Percentiles rank a stretch among this genome's conserved stretches.
Evolutionary conservation across 2,797 vertebrate genomes (phyloP).

Genomic region (Apogon talboti): DNA sequence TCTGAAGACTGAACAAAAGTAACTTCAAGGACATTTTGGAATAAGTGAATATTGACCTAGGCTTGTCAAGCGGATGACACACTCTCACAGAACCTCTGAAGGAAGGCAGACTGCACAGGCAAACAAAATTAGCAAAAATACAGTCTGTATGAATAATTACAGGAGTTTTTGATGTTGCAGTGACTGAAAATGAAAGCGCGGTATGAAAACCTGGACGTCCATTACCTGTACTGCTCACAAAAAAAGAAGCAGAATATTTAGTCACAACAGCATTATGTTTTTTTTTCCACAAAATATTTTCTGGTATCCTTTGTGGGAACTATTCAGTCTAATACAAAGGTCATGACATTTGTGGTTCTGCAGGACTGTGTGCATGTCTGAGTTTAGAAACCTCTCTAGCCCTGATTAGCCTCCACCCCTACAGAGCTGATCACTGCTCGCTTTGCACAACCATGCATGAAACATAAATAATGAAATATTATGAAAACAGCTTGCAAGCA

Average conservation of each 20-base stretch:
- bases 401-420: conserved; percentile 63
- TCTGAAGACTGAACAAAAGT: conserved; percentile 47
- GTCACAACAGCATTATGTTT: no score
- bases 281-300: conserved; percentile 10
- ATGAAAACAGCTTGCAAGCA: conserved; percentile 74
- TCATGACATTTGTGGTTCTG: conserved; percentile 53
- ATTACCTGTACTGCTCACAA: no score
- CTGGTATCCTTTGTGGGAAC: conserved; percentile 26
- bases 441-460: conserved; percentile 76
- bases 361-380: conserved; percentile 50
- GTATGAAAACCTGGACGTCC: no score
- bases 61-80: conserved; percentile 49
- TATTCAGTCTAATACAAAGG: conserved; percentile 45
- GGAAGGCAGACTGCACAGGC: conserved; percentile 5
- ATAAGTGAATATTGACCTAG: conserved; percentile 42
- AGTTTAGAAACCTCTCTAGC: conserved; percentile 51
- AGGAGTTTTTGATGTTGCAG: conserved; percentile 26
- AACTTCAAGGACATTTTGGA: conserved; percentile 51
- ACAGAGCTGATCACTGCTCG: conserved; percentile 62
- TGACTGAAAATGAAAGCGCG: background rate
- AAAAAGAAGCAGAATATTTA: no score
- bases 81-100: conserved; percentile 21
- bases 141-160: conserved; percentile 35
- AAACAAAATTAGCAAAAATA: conserved; percentile 35
- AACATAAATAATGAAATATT: conserved; percentile 82